Evolutionary conservation across 2,113 vertebrate genomes (phyloP).

Genomic region (Malurus melanocephalus): DNA sequence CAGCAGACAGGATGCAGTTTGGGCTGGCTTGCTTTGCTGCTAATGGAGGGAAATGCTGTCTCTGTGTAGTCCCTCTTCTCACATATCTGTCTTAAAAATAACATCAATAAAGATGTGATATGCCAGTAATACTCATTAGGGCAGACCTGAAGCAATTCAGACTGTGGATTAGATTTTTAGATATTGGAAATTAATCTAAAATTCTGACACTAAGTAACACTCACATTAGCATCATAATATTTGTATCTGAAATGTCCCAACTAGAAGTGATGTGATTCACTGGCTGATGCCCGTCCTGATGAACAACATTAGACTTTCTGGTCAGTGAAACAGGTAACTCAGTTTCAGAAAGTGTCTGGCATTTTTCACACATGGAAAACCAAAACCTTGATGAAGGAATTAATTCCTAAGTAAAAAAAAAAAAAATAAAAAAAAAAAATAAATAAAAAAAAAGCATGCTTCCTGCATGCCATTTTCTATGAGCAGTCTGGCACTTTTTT

Average conservation of each 20-base stretch:
- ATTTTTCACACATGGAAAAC: not conserved
- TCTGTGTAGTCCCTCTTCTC: not conserved
- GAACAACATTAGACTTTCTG: not conserved
- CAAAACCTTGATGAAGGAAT: not conserved
- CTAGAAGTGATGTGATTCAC: not conserved
- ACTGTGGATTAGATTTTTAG: conserved; percentile 11
- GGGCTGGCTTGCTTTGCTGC: not conserved
- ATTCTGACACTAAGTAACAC: conserved; percentile 50
- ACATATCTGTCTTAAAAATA: conserved; percentile 37
- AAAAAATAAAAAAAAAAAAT: not conserved
- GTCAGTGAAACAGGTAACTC: not conserved
- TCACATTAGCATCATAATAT: not conserved
- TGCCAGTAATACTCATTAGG: conserved; percentile 42
- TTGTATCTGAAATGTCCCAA: not conserved
- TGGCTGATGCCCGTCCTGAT: not conserved
- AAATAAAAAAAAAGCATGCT: not conserved
- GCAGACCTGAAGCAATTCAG: not conserved
- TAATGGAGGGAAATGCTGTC: conserved; percentile 13
- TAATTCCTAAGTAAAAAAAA: not conserved
- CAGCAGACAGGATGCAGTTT: not conserved
- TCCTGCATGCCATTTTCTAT: not conserved
- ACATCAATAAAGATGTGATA: conserved; percentile 13
- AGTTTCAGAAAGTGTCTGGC: not conserved
- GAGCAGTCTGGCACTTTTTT: not conserved
- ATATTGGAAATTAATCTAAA: conserved; percentile 42